phyloP scores from a whole-genome alignment of 2,797 vertebrate genomes.

The Paedocypris micromegethes region DNA sequence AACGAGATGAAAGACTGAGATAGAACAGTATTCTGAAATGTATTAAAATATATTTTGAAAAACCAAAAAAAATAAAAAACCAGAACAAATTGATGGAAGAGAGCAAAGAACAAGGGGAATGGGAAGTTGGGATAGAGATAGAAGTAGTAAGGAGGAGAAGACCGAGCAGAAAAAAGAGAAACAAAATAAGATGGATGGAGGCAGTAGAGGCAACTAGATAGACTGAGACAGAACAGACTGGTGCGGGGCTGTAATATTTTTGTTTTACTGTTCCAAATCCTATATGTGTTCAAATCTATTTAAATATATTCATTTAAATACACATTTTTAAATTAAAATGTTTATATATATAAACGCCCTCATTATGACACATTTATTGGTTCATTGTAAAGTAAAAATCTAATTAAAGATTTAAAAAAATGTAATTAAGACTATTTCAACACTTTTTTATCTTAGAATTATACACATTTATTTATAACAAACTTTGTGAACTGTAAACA shows the following conservation, averaged over 20 bases:
- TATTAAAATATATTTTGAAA: neutral
- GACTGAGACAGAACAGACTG: too few relatives aligned
- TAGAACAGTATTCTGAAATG: neutral
- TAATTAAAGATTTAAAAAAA: too few relatives aligned
- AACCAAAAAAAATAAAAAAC: slow-evolving; percentile 14
- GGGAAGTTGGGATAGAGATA: slow-evolving; percentile 1
- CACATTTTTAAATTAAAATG: slow-evolving; percentile 6
- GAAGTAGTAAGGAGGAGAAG: slow-evolving; percentile 19
- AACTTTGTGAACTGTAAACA: too few relatives aligned
- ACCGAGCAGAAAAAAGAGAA: neutral
- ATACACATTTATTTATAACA: too few relatives aligned
- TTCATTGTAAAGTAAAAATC: too few relatives aligned
- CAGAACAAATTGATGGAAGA: neutral
- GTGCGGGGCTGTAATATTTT: too few relatives aligned
- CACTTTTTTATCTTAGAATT: too few relatives aligned
- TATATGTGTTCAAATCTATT: neutral
- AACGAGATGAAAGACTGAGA: slow-evolving; percentile 1
- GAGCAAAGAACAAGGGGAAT: slow-evolving; percentile 14
- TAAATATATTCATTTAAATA: slow-evolving; percentile 8
- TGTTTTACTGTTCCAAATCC: too few relatives aligned
- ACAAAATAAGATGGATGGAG: slow-evolving; percentile 2
- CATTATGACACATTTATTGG: too few relatives aligned
- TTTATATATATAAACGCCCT: neutral
- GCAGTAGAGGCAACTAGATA: neutral
- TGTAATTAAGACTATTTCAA: too few relatives aligned